phyloP scores from a whole-genome alignment of 2,888 invertebrate genomes.

The Congeria kusceri region DNA sequence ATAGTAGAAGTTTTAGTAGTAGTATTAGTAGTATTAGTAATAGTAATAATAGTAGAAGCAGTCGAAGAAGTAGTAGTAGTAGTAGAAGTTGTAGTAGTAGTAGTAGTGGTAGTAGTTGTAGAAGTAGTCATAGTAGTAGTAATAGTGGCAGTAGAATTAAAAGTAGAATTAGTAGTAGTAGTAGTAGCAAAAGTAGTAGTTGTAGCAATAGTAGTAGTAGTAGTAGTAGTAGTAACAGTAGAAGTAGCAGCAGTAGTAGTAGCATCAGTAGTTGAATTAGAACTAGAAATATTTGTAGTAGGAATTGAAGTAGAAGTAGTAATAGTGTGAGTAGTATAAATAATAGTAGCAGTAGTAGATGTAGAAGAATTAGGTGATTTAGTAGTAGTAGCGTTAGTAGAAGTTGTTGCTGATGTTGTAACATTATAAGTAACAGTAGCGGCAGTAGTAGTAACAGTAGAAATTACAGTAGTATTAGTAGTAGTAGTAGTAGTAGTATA shows the following conservation, averaged over 20 bases:
- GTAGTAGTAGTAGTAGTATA: neutral
- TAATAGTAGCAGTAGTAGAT: neutral
- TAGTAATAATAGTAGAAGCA: conserved; percentile 41
- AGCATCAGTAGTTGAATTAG: neutral
- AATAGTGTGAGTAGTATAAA: neutral
- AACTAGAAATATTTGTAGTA: neutral
- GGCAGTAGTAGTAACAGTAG: neutral
- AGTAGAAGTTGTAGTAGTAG: conserved; percentile 13
- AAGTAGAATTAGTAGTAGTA: conserved; percentile 22
- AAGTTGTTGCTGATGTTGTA: neutral
- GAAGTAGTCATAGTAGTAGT: conserved; percentile 2
- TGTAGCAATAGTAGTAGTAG: conserved; percentile 4
- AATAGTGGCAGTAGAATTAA: conserved; percentile 11
- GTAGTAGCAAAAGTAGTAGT: conserved; percentile 13
- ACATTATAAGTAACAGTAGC: neutral
- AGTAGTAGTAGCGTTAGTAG: neutral
- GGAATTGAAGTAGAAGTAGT: neutral
- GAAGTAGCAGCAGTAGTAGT: conserved; percentile 4
- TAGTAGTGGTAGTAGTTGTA: conserved; percentile 4
- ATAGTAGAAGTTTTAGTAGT: conserved; percentile 37
- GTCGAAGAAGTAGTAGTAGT: conserved; percentile 24
- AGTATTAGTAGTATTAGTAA: conserved; percentile 30
- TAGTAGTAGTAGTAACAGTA: conserved; percentile 6
- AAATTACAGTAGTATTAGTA: neutral
- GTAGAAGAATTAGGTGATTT: neutral